Base-by-base conservation (phyloP, 2,113 vertebrate genomes). In the Mungos mungo region DNA sequence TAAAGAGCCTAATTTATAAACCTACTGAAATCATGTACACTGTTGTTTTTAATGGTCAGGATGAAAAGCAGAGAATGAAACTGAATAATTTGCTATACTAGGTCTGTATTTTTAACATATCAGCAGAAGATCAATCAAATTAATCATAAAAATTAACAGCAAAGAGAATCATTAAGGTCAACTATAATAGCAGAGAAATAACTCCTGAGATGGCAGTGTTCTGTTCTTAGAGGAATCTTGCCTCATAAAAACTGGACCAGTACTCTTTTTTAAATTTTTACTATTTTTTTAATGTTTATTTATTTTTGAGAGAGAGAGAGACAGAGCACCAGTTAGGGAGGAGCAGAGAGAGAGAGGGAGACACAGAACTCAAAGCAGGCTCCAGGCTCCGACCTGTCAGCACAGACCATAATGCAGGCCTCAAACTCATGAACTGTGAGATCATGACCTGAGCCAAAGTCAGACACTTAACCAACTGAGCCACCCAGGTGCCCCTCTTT, bases 61-160 rank as follows among this genome's bases (percentile, higher is more conserved):
- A 95, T 94, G 35, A 92, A 93, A 95, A 93, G 88, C 68, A 81
- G 74, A 91, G 52, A 81, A 82, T 47, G 29, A 93, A 95, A 71
- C n/a, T 54, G 45, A 2, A 11, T 89, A 66, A 31, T 87, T 94
- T 83, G 21, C 63, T 85, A 4, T 65, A 80, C 65, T 50, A 60
- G 8, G 2, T 68, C 50, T 60, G 3, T 89, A 65, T 93, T 88
- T 74, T 88, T 79, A 96, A 57, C 23, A 65, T 47, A 77, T 52
- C 3, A 52, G 2, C 69, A 94, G 71, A 66, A 81, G 41, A 72
- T 77, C 66, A 92, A 72, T 77, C 23, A 91, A 69, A 90, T 74
- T 68, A 69, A 72, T 77, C 21, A 77, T 93, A 74, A 89, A 91
- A 63, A 83, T 69, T 45, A 7, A 50, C 21, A 93, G 50, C 7